Evolutionary conservation across 2,113 vertebrate species (phyloP).

Genomic region (Strigops habroptila): DNA sequence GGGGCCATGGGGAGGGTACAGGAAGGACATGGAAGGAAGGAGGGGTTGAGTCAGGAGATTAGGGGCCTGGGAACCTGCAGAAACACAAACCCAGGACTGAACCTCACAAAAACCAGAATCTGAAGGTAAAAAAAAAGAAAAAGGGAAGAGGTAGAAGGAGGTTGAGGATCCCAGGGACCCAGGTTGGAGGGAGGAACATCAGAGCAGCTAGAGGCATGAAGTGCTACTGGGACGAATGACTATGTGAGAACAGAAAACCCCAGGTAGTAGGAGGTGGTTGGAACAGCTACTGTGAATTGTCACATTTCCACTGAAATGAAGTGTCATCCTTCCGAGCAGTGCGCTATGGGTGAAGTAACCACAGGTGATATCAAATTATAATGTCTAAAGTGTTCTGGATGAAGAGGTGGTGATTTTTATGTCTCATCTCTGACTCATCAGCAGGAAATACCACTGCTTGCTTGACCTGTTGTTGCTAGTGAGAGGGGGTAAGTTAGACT

Average conservation of each 20-base stretch:
- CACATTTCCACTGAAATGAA: not conserved
- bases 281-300: not conserved
- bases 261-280: not conserved
- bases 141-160: not conserved
- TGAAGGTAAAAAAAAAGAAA: not conserved
- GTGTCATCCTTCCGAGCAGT: not conserved
- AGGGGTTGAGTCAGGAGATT: not conserved
- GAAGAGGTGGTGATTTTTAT: not conserved
- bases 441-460: conserved; percentile 4
- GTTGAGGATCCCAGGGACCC: not conserved
- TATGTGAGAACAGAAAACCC: not conserved
- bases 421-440: not conserved
- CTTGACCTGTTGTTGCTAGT: not conserved
- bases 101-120: not conserved
- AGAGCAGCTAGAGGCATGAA: not conserved
- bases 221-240: not conserved
- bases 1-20: not conserved
- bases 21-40: not conserved
- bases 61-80: not conserved
- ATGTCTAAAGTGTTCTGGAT: not conserved
- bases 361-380: not conserved
- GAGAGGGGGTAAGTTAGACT: not conserved
- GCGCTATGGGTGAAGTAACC: not conserved
- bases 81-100: not conserved
- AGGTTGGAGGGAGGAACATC: not conserved